Conservation (phyloP, 2,888 invertebrate genomes). For the Nysson spinosus region DNA sequence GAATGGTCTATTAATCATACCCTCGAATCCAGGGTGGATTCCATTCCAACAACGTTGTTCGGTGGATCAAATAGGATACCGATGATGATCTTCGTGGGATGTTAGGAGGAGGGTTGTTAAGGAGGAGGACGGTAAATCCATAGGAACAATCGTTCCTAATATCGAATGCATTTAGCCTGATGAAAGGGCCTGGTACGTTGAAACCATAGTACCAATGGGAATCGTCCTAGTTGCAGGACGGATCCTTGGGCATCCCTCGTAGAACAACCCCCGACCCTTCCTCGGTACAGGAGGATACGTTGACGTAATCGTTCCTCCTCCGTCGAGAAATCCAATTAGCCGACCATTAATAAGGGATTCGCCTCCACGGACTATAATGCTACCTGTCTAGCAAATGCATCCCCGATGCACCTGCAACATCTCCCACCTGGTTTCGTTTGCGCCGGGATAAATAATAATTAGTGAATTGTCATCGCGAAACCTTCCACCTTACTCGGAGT, state of each 20-base stretch:
- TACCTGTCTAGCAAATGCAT: conserved; percentile 40
- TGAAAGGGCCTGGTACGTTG: conserved; percentile 30
- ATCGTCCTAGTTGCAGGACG: conserved; percentile 40
- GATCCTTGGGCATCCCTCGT: conserved; percentile 31
- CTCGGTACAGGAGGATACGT: conserved; percentile 11
- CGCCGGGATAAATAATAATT: conserved; percentile 22
- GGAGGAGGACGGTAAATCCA: conserved; percentile 25
- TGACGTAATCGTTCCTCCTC: conserved; percentile 56
- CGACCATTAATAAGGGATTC: conserved; percentile 70
- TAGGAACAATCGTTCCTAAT: conserved; percentile 49
- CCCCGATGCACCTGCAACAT: conserved; percentile 23
- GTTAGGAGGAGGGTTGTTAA: not conserved
- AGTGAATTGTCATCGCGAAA: too few relatives aligned
- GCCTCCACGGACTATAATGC: conserved; percentile 54
- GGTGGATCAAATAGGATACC: conserved; percentile 6
- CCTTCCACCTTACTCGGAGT: too few relatives aligned
- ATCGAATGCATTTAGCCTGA: conserved; percentile 44
- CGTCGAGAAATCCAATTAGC: conserved; percentile 69
- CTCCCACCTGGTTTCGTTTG: conserved; percentile 32
- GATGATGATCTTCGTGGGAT: conserved; percentile 7
- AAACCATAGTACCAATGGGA: conserved; percentile 35
- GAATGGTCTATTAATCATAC: conserved; percentile 23
- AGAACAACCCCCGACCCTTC: not conserved
- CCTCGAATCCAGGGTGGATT: too few relatives aligned
- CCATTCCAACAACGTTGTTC: conserved; percentile 41